Base-by-base conservation (phyloP, 1,140 invertebrate species). In the Drosophila pallidifrons region DNA sequence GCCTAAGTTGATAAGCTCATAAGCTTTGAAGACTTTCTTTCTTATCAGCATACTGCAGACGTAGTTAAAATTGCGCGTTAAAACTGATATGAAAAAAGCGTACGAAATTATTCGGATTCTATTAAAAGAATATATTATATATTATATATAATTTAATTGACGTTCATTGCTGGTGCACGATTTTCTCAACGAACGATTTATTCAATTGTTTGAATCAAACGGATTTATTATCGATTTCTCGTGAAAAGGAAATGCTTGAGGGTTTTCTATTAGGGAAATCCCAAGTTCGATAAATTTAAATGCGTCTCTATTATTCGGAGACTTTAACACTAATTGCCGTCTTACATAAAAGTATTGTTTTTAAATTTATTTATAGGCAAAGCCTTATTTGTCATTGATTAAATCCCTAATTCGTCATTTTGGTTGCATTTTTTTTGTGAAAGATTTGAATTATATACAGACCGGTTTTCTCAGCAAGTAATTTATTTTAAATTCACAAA, bases 241-340 rank as follows among this genome's bases (percentile, higher is more conserved):
- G 7, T 30, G 54, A 83, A 61, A 87, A 80, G 82, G 82, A 83
- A 88, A 83, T 75, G 55, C 66, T 54, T 28, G 7, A 10, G 10
- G 3, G 3, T 16, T 28, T 28, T 30, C 15, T 47, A 30, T 1
- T 32, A 28, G 58, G 58, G 13, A 60, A 60, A 32, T 59, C n/a
- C 57, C 16, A 46, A 59, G 10, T 30, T 25, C 57, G 20, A 28
- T 43, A 32, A 47, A 28, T 54, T 35, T 35, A 35, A 52, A 52
- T 52, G 11, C 11, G 13, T 6, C n/a, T 32, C 35, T 7, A 10
- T 54, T 30, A 15, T 13, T 54, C n/a, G 51, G 41, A 43, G n/a
- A 3, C 41, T n/a, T 43, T 3, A 2, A 43, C 8, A 43, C 11
- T 13, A 41, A 11, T 32, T 8, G 30, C 7, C 5, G 38, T 41